These are phyloP conservation scores for Sebastes taczanowskii DNA, from an alignment of 2,797 vertebrate species.

Conservation along the genomic window DNA sequence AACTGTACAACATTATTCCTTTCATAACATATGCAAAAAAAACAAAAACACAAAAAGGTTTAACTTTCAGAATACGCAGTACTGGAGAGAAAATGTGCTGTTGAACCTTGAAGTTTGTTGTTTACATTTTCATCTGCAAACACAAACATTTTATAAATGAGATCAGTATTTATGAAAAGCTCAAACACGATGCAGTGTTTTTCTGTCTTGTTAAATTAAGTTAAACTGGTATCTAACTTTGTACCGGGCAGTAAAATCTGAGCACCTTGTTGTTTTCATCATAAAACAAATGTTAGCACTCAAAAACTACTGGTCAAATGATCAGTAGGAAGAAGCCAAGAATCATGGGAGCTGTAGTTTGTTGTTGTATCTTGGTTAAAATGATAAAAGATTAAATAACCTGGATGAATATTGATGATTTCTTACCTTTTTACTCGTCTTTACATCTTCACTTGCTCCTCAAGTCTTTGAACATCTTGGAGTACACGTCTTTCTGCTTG, in stretches of 20 bases:
- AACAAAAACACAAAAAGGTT: background rate
- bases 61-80: background rate
- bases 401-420: background rate
- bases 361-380: background rate
- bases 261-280: background rate
- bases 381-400: background rate
- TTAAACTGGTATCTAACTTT: background rate
- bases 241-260: background rate
- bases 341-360: background rate
- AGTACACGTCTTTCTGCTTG: constrained; percentile 73
- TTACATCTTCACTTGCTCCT: constrained; percentile 32
- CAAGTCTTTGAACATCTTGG: constrained; percentile 73
- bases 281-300: background rate
- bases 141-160: constrained; percentile 1
- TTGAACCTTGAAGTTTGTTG: background rate
- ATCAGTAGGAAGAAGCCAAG: background rate
- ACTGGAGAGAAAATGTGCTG: background rate
- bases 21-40: background rate
- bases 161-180: background rate
- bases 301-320: background rate
- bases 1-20: background rate
- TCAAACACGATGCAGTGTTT: background rate
- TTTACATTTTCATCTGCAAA: constrained; percentile 46
- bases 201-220: background rate
- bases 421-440: constrained; percentile 18